Conservation (phyloP, 2,113 vertebrate species). For the Chloebia gouldiae region DNA sequence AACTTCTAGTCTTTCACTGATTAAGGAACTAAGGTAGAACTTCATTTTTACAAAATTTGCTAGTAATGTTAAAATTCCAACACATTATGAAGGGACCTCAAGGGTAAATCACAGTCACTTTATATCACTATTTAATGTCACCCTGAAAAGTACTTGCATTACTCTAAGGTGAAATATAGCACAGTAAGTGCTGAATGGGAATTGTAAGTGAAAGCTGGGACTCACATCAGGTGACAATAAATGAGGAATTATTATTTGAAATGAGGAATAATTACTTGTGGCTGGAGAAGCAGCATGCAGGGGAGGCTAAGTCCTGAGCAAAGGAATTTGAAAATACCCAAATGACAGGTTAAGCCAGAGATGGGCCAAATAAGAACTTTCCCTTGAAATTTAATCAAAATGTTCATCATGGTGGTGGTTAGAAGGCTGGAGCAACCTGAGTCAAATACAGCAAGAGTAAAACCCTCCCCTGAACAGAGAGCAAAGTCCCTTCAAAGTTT, state of each 20-base stretch:
- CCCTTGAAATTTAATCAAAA: neutral
- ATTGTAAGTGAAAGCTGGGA: neutral
- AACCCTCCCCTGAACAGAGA: neutral
- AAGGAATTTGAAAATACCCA: neutral
- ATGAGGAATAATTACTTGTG: no score
- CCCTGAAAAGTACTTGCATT: neutral
- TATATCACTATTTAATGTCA: neutral
- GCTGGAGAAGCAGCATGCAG: neutral
- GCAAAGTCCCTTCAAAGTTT: neutral
- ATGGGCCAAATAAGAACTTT: neutral
- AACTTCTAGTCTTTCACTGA: neutral
- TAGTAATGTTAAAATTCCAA: neutral
- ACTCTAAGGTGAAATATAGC: neutral
- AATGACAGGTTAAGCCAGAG: neutral
- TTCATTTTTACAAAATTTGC: neutral
- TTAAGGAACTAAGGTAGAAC: neutral
- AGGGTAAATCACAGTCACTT: neutral
- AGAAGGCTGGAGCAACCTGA: neutral
- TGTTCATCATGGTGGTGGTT: neutral
- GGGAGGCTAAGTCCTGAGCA: neutral
- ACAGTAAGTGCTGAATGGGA: neutral
- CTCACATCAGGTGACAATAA: neutral
- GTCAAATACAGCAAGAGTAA: neutral
- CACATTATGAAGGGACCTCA: neutral
- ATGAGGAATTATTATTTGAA: neutral